These are phyloP conservation scores for Hemichromis elongatus DNA, from an alignment of 2,113 vertebrate genomes.

Conservation along the genomic window DNA sequence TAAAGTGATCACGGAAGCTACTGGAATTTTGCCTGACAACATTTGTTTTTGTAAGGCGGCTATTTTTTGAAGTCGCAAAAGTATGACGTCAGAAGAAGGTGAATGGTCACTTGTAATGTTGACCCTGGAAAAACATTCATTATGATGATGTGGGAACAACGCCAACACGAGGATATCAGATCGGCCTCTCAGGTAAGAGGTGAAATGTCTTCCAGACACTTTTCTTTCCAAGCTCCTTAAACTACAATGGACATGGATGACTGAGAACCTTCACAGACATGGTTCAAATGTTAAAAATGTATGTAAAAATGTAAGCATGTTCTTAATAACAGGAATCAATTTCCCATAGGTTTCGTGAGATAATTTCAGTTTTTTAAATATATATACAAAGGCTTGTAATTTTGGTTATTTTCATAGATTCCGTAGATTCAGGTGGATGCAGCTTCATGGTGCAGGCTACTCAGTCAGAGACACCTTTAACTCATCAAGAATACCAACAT, in stretches of 20 bases:
- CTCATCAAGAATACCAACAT: background rate
- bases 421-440: fast-evolving
- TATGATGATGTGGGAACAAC: too few species aligned
- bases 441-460: background rate
- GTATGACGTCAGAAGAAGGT: too few species aligned
- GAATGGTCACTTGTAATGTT: too few species aligned
- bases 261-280: background rate
- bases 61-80: too few species aligned
- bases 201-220: fast-evolving
- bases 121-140: too few species aligned
- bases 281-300: background rate
- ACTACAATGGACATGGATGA: fast-evolving
- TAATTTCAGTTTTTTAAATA: background rate
- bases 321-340: background rate
- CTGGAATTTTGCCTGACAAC: too few species aligned
- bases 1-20: too few species aligned
- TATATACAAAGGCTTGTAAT: background rate
- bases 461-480: fast-evolving
- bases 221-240: background rate
- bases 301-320: too few species aligned
- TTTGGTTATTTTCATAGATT: background rate
- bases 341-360: fast-evolving
- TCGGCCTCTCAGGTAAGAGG: too few species aligned
- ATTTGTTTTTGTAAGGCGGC: too few species aligned
- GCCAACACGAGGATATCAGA: too few species aligned